Percentiles rank a stretch among this genome's conserved stretches.
These are phyloP conservation scores for Pelodytes ibericus DNA, from an alignment of 2,797 vertebrate genomes.

Conservation along the genomic window DNA sequence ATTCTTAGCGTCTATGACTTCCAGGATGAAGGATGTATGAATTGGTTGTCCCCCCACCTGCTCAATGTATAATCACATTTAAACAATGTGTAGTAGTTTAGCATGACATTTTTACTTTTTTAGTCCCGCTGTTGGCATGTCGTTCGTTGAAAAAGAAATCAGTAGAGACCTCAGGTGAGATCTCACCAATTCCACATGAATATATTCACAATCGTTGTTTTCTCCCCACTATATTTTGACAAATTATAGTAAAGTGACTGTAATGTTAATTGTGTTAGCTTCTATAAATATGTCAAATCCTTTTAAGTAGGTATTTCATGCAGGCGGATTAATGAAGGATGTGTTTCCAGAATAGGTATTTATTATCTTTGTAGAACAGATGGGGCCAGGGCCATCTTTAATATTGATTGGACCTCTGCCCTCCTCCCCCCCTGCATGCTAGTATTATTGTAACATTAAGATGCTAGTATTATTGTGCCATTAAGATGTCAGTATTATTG, in stretches of 20 bases:
- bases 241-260: conserved; percentile 72
- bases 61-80: conserved; percentile 59
- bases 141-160: conserved; percentile 59
- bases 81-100: conserved; percentile 52
- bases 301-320: conserved; percentile 66
- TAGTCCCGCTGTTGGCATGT: conserved; percentile 63
- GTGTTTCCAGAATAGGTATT: conserved; percentile 48
- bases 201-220: conserved; percentile 62
- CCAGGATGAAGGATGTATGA: conserved; percentile 53
- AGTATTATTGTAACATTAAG: no score
- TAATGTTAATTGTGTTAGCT: conserved; percentile 69
- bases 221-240: conserved; percentile 66
- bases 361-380: no score
- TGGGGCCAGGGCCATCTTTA: no score
- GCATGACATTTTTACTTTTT: conserved; percentile 35
- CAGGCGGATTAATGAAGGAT: conserved; percentile 70
- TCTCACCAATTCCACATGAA: conserved; percentile 70
- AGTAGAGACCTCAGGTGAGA: conserved; percentile 69
- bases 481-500: no score
- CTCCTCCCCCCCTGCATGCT: no score
- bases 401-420: no score
- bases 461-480: no score
- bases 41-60: conserved; percentile 52
- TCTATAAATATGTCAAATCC: conserved; percentile 47
- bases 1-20: conserved; percentile 35